Evolutionary conservation across 2,888 invertebrate genomes (phyloP), one percentile per base, ranked within the genome.

Genomic region (Andrena camellia): DNA sequence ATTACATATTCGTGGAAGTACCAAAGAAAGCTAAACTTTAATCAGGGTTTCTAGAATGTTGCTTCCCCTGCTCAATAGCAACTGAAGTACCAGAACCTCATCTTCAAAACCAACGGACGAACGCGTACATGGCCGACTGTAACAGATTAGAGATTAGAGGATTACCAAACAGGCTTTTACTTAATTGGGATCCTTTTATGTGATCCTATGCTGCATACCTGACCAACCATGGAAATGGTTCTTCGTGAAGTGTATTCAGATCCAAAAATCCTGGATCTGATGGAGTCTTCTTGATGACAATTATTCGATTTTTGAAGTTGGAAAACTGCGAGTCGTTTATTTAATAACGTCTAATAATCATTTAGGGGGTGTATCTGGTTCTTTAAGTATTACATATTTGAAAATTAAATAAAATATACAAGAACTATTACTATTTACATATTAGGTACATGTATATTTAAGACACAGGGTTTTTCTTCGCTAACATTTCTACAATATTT

Each of bases 161-260:
- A 57, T 57, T 57, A 57, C 57, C 57, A 13, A 57, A 26, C 23
- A 4, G 13, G 57, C 57, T 57, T 57, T 57, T 57, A 13, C 57
- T 57, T 57, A 57, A 57, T 57, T 26, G 57, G 57, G 20, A 57
- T 57, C 57, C 57, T 57, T 57, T 57, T 26, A 26, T 23, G 57
- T 57, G 26, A 57, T 57, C 57, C 57, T 31, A 17, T 29, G 20
- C 29, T 60, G 29, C 31, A 60, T 13, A 29, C 26, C 13, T 59
- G 60, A 29, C 57, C 23, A 26, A 57, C 26, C 57, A 60, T 59
- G 29, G 20, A 10, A 20, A 54, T 54, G 23, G 54, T 54, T 57
- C 23, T 26, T 57, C 23, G 57, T 13, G 23, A 13, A 57, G 23
- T 57, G 23, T 23, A 26, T 23, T 26, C 3, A 57, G 23, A 10